Conservation (phyloP, 2,888 invertebrate species). For the Merodon equestris region DNA sequence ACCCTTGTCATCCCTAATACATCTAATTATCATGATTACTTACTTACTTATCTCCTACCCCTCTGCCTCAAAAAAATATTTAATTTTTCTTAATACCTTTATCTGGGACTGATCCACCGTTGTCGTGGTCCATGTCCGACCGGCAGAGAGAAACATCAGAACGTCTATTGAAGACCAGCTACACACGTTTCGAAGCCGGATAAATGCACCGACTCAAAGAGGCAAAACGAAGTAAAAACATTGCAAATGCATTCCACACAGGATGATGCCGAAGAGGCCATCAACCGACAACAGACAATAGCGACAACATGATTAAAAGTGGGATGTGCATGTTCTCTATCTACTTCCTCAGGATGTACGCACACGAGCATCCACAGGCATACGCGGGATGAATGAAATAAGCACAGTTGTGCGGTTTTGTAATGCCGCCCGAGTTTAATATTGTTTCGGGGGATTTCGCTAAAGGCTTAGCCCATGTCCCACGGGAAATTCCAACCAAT, state of each 20-base stretch:
- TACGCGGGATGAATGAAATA: slow-evolving; percentile 17
- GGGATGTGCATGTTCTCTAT: slow-evolving; percentile 16
- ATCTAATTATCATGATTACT: slow-evolving; percentile 57
- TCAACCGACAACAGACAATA: neutral
- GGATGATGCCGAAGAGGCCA: neutral
- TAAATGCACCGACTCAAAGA: slow-evolving; percentile 32
- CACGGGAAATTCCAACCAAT: slow-evolving; percentile 49
- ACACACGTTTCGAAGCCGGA: slow-evolving; percentile 51
- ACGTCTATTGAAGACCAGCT: slow-evolving; percentile 2
- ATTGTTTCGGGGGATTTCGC: slow-evolving; percentile 49
- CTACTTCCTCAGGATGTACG: neutral
- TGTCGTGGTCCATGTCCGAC: no score
- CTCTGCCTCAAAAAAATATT: slow-evolving; percentile 29
- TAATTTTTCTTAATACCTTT: slow-evolving; percentile 60
- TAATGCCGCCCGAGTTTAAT: slow-evolving; percentile 27
- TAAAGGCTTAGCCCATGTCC: slow-evolving; percentile 57
- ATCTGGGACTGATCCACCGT: slow-evolving; percentile 7
- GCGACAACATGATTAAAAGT: slow-evolving; percentile 19
- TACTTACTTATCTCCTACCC: neutral
- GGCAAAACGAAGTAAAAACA: no score
- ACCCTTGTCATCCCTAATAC: slow-evolving; percentile 38
- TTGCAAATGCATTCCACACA: slow-evolving; percentile 14
- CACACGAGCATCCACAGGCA: no score
- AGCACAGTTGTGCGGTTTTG: slow-evolving; percentile 50
- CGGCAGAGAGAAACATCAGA: no score